Evolutionary conservation across 2,888 invertebrate genomes (phyloP), one percentile per base, ranked within the genome.

Genomic region (Alsophila aescularia): DNA sequence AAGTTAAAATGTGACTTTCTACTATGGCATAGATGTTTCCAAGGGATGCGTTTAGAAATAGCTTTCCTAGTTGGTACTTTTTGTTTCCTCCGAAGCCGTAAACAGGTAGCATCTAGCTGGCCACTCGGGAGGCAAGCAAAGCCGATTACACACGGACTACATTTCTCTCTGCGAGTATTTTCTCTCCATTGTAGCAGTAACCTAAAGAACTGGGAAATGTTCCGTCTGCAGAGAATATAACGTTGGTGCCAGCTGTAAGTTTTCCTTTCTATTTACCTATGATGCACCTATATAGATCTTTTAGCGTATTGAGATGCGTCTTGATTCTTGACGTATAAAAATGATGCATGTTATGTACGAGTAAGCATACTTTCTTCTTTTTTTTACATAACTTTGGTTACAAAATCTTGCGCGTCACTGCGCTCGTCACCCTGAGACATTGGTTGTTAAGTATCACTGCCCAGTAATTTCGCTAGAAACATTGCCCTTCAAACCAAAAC

Each of bases 141-240:
- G 85, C 88, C 82, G 89, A 85, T 90, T 89, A 87, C 79, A 83
- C 68, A 77, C 73, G 68, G 70, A 76, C 78, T 73, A 75, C 75
- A 73, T 77, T 77, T 65, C 76, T 72, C 67, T 60, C 68, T 63
- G 59, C 72, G 69, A 72, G 70, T 71, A 76, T 83, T 80, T 74
- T 71, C 71, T 66, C 62, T 69, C 71, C 62, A 77, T 82, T 84
- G 81, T 81, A 60, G 47, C 18, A 52, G 64, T 57, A 59, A 60
- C 69, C 58, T 67, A 56, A 62, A 66, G 64, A 69, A 66, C 60
- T 60, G 62, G 35, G 54, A 73, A 71, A 75, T 73, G 77, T 79
- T 76, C 69, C 29, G 61, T 62, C 52, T 54, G 44, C 16, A 48
- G 48, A 29, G 31, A 29, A 41, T 43, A 24, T 37, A 48, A 47